These are phyloP conservation scores for Aurelia aurita DNA, from an alignment of 30 jellyfish, hydroid and myxozoan species.

Conservation along the genomic window DNA sequence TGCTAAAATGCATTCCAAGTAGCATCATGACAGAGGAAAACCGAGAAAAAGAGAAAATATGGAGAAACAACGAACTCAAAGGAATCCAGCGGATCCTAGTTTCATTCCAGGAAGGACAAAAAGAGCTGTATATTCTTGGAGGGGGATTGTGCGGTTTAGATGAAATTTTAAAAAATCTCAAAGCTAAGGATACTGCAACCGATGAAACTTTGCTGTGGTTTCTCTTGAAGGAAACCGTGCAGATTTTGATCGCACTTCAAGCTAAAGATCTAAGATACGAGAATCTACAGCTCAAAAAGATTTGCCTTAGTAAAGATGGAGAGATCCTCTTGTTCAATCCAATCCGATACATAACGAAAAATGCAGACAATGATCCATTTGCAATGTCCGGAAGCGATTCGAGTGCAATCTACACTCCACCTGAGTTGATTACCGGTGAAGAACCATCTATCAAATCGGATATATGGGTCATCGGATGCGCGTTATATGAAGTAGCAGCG, in stretches of 20 bases:
- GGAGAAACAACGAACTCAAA: constrained; percentile 38
- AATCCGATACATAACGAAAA: constrained; percentile 30
- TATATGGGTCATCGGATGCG: constrained; percentile 64
- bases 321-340: constrained; percentile 39
- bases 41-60: constrained; percentile 14
- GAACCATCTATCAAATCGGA: constrained; percentile 36
- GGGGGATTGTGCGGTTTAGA: constrained; percentile 19
- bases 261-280: constrained; percentile 33
- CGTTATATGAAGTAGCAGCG: constrained; percentile 64
- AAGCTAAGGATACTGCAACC: constrained; percentile 6
- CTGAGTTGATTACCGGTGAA: constrained; percentile 74
- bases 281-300: constrained; percentile 37
- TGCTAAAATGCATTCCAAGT: constrained; percentile 52
- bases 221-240: constrained; percentile 27
- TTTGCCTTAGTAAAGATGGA: constrained; percentile 50
- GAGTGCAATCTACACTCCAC: constrained; percentile 69
- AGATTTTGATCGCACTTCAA: constrained; percentile 24
- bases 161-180: constrained; percentile 7
- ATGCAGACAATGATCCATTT: constrained; percentile 52
- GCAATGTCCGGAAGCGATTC: constrained; percentile 67
- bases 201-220: constrained; percentile 62
- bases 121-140: constrained; percentile 40
- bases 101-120: constrained; percentile 60
- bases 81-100: constrained; percentile 58
- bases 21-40: constrained; percentile 41